phyloP scores from a whole-genome alignment of 2,113 vertebrate genomes.

The Phylloscopus trochilus region DNA sequence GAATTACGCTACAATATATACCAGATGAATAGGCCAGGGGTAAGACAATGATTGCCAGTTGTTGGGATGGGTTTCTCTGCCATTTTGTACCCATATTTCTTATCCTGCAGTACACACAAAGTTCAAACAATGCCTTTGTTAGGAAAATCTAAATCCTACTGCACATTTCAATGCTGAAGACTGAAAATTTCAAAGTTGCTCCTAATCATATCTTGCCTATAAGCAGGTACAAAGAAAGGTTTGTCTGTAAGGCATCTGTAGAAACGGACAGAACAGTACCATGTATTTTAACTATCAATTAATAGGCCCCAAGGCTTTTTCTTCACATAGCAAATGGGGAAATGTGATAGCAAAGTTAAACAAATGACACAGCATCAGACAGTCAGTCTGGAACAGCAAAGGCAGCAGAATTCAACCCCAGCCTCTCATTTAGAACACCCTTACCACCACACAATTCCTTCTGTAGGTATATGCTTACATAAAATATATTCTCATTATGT shows the following conservation, averaged over 20 bases:
- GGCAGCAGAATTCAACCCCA: not conserved
- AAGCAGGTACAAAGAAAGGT: not conserved
- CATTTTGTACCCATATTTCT: not conserved
- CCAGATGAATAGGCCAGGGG: not conserved
- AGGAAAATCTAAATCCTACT: not conserved
- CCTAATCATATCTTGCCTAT: not conserved
- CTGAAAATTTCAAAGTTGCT: not conserved
- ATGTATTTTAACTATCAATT: not conserved
- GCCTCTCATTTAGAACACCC: not conserved
- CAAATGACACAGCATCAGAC: not conserved
- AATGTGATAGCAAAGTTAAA: slow-evolving; percentile 2
- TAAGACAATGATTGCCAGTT: not conserved
- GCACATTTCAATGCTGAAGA: not conserved
- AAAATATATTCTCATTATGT: not conserved
- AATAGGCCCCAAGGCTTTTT: not conserved
- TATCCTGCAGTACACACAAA: not conserved
- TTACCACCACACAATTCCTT: not conserved
- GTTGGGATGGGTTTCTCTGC: not conserved
- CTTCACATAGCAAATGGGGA: not conserved
- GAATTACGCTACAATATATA: not conserved
- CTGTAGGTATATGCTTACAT: not conserved
- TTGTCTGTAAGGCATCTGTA: not conserved
- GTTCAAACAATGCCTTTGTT: not conserved
- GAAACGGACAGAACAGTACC: not conserved
- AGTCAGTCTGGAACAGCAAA: not conserved